Conservation (phyloP, 30 jellyfish, hydroid and myxozoan species). For the Hydractinia echinata region DNA sequence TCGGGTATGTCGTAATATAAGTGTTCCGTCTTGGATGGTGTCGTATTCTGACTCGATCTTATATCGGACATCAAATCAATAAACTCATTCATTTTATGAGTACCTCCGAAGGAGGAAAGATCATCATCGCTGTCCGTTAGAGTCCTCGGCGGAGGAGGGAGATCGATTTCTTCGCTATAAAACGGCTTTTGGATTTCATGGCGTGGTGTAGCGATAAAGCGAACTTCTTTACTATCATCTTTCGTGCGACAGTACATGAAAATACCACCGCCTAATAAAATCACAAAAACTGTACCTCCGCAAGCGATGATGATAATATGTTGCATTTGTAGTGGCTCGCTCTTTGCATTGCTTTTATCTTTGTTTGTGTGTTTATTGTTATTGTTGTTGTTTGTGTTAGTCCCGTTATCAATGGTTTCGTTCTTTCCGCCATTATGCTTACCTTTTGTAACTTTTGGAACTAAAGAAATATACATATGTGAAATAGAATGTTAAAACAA, state of each 20-base stretch:
- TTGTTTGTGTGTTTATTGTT: neutral
- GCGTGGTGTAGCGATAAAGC: conserved; percentile 13
- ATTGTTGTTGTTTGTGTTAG: neutral
- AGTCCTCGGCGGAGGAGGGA: conserved; percentile 20
- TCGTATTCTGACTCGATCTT: neutral
- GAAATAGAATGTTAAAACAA: too few species aligned
- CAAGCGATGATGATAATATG: conserved; percentile 28
- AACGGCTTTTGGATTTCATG: conserved; percentile 9
- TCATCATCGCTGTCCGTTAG: conserved; percentile 27
- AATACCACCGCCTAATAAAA: neutral
- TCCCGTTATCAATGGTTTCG: neutral
- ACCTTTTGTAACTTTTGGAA: neutral
- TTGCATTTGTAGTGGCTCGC: neutral
- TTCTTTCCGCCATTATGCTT: neutral
- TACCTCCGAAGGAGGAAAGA: neutral
- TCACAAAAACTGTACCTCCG: neutral
- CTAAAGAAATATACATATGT: neutral
- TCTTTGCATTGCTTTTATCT: neutral
- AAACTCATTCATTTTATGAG: conserved; percentile 19
- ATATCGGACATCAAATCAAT: conserved; percentile 15
- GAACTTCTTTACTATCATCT: conserved; percentile 6
- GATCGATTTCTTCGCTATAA: neutral
- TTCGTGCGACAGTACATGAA: conserved; percentile 18
- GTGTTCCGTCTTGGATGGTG: neutral
- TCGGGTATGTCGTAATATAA: conserved; percentile 16